Percentiles rank a stretch among this genome's conserved stretches.
These are phyloP conservation scores for Spatulosminthurus flaviceps DNA, from an alignment of 2,888 invertebrate genomes.

Conservation along the genomic window DNA sequence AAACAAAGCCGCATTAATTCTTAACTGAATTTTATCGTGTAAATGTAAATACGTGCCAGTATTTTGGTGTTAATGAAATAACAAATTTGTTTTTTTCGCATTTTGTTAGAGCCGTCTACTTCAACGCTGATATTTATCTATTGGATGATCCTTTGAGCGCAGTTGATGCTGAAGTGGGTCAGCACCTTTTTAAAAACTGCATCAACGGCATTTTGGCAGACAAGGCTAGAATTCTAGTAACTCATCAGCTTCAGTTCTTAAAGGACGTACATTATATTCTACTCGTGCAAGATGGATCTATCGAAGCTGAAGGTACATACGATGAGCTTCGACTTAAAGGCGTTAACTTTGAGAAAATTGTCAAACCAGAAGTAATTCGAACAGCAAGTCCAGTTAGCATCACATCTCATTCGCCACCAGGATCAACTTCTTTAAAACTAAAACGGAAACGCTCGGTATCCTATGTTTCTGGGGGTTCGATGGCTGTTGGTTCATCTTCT, in stretches of 20 bases:
- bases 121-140: conserved; percentile 68
- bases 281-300: conserved; percentile 73
- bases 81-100: too few species aligned
- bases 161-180: conserved; percentile 68
- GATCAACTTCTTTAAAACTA: not conserved
- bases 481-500: not conserved
- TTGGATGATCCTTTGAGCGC: conserved; percentile 70
- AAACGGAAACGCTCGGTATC: not conserved
- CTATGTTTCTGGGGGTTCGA: conserved; percentile 1
- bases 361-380: not conserved
- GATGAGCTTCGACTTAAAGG: conserved; percentile 78
- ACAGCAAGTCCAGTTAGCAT: not conserved
- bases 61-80: too few species aligned
- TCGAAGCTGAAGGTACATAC: conserved; percentile 72
- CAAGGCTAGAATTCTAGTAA: conserved; percentile 70
- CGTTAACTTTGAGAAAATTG: conserved; percentile 76
- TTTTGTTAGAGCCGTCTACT: conserved; percentile 67
- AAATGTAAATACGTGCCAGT: too few species aligned
- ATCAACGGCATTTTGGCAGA: conserved; percentile 66
- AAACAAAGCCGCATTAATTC: too few species aligned
- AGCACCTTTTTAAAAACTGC: conserved; percentile 68
- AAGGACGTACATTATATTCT: conserved; percentile 75
- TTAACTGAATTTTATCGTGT: too few species aligned
- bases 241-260: conserved; percentile 85
- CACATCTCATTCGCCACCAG: not conserved